Base-by-base conservation (phyloP, 2,888 invertebrate genomes). In the Cloeon dipterum region DNA sequence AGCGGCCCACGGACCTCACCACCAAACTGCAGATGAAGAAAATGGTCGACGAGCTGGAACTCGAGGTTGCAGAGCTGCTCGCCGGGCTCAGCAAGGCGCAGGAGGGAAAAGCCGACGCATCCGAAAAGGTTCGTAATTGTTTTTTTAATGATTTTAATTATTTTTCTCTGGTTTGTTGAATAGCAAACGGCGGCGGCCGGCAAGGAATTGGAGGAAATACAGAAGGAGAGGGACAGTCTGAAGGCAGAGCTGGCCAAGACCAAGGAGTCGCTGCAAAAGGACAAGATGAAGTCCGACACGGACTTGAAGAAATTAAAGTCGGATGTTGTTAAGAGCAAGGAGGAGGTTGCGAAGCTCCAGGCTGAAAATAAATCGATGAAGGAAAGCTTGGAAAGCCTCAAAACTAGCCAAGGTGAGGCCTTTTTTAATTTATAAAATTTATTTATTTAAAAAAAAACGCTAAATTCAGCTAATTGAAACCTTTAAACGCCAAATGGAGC, bases 21-120 rank as follows among this genome's bases (percentile, higher is more conserved):
- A 70, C 75, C 2, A 76, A 75, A 56, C 51, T 73, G 34, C 74
- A 75, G 54, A 57, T 85, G 48, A 81, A 75, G 47, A 79, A 70
- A 48, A 79, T 83, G 73, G 73, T 88, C 3, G 75, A 78, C 40
- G 86, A 89, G 44, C 61, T 88, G 45, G 88, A 88, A 57, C 77
- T 69, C 50, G 88, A 91, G 64, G 75, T 86, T 44, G 72, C 66
- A 42, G 69, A 72, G 55, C 59, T 71, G 50, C 58, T 65, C 41
- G 61, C 66, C 3, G 58, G 29, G 7, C n/a, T 29, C 7, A 29
- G n/a, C 7, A 10, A 17, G 16, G 5, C 29, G 7, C 8, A 29
- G 29, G 16, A 29, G 7, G n/a, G 29, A 7, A 29, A n/a, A 5
- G 7, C 29, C 14, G 29, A n/a, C 8, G 14, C 14, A 14, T 8